Conservation (phyloP, 1,140 invertebrate species). For the Proctacanthus coquilletti region DNA sequence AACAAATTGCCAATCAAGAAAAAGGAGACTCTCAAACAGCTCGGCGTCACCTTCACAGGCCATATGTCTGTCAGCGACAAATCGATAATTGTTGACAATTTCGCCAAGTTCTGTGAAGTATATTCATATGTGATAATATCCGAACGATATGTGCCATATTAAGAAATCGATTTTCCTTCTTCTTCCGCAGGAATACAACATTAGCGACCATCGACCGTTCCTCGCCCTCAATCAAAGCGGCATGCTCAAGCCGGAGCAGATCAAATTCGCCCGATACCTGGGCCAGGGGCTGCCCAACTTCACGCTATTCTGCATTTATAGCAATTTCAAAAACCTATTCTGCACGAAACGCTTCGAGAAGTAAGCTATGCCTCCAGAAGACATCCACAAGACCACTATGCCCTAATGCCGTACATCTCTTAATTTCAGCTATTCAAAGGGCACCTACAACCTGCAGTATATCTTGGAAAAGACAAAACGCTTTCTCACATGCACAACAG, state of each 20-base stretch:
- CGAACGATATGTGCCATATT: constrained; percentile 2
- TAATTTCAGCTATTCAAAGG: constrained; percentile 22
- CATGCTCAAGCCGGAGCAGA: constrained; percentile 28
- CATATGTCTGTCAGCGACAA: constrained; percentile 28
- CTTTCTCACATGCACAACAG: constrained; percentile 28
- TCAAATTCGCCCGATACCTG: constrained; percentile 28
- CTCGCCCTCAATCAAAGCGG: constrained; percentile 26
- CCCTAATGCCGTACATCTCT: constrained; percentile 6
- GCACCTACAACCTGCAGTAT: constrained; percentile 30
- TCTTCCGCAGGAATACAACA: constrained; percentile 22
- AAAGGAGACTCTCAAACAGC: constrained; percentile 25
- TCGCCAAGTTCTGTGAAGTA: constrained; percentile 25
- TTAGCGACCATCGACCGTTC: constrained; percentile 29
- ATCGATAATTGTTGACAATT: constrained; percentile 29
- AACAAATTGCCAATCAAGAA: constrained; percentile 27
- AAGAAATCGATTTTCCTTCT: constrained; percentile 1
- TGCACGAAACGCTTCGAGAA: constrained; percentile 30
- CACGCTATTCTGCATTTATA: constrained; percentile 31
- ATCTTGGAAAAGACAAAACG: constrained; percentile 29
- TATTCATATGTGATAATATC: constrained; percentile 1
- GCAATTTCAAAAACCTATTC: constrained; percentile 30
- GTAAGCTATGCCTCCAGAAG: constrained; percentile 12
- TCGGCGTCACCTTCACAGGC: constrained; percentile 27
- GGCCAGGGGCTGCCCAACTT: constrained; percentile 27
- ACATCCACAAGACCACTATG: constrained; percentile 1